These are phyloP conservation scores for Drosophila parthenogenetica DNA, from an alignment of 2,888 invertebrate species.

Conservation along the genomic window DNA sequence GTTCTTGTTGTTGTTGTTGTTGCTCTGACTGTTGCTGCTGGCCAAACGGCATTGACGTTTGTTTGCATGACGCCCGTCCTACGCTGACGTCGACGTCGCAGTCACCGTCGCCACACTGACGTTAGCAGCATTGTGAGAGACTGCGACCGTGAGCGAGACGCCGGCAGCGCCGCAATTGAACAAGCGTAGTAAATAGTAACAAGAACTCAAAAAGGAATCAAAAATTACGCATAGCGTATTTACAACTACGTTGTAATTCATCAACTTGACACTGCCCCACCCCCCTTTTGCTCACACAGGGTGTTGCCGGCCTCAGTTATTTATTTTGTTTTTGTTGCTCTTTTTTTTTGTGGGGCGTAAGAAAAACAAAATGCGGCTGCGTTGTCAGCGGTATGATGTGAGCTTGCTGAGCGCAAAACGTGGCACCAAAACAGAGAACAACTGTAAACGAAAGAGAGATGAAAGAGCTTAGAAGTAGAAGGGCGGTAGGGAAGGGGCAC, in stretches of 20 bases:
- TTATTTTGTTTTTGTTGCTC: constrained; percentile 1
- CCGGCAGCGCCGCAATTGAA: constrained; percentile 47
- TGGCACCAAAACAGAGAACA: constrained; percentile 54
- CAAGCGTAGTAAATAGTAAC: constrained; percentile 67
- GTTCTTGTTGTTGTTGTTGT: constrained; percentile 19
- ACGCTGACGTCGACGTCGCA: too few species aligned
- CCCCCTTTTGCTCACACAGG: constrained; percentile 16
- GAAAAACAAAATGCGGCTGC: constrained; percentile 71
- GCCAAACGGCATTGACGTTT: constrained; percentile 65
- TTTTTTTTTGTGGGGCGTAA: constrained; percentile 38
- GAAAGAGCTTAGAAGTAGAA: constrained; percentile 26
- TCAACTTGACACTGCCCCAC: constrained; percentile 46
- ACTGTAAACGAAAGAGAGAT: constrained; percentile 24
- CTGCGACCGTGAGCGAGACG: not conserved
- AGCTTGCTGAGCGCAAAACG: constrained; percentile 49
- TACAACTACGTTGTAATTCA: constrained; percentile 72
- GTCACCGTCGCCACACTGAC: constrained; percentile 23
- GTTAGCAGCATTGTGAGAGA: constrained; percentile 13
- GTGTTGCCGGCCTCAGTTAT: constrained; percentile 36
- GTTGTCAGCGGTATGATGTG: constrained; percentile 50
- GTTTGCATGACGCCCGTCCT: constrained; percentile 60
- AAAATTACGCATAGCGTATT: constrained; percentile 47
- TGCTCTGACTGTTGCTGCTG: constrained; percentile 24
- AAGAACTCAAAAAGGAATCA: constrained; percentile 1
- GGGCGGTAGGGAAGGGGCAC: constrained; percentile 31